phyloP scores from a whole-genome alignment of 2,113 vertebrate species.

The Lethenteron camtschaticum region DNA sequence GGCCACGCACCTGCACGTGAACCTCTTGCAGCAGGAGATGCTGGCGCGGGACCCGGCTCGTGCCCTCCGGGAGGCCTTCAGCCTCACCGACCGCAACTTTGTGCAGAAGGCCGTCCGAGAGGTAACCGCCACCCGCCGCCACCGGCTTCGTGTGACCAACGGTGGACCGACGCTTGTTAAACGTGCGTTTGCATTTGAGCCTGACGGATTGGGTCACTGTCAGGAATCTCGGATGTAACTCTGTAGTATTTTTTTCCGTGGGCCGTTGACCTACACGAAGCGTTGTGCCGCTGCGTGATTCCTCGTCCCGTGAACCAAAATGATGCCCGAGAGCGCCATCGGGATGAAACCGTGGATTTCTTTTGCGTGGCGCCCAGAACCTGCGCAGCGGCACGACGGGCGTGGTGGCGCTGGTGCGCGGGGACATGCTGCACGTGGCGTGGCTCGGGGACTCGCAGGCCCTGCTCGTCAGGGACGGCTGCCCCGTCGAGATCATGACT shows the following conservation, averaged over 20 bases:
- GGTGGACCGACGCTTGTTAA: too few species aligned
- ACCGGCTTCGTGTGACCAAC: too few species aligned
- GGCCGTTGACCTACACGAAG: too few species aligned
- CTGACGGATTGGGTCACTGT: too few species aligned
- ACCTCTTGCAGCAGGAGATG: constrained; percentile 28
- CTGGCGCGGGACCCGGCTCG: constrained; percentile 25
- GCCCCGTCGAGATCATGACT: constrained; percentile 50
- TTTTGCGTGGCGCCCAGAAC: constrained; percentile 22
- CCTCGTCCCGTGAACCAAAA: too few species aligned
- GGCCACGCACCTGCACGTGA: constrained; percentile 47
- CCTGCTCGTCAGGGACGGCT: constrained; percentile 44
- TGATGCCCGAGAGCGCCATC: too few species aligned
- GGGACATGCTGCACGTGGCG: constrained; percentile 35
- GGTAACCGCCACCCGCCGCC: constrained; percentile 22
- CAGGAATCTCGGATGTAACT: too few species aligned
- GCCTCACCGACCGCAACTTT: constrained; percentile 54
- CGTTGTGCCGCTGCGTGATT: too few species aligned
- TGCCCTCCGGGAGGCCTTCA: constrained; percentile 48
- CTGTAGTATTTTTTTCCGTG: too few species aligned
- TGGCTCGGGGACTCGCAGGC: constrained; percentile 88
- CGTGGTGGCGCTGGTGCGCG: constrained; percentile 38
- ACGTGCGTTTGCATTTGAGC: too few species aligned
- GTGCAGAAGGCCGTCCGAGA: constrained; percentile 53
- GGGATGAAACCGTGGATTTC: too few species aligned
- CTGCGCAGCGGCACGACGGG: constrained; percentile 69